These are phyloP conservation scores for Hydrolagus affinis DNA, from an alignment of 2,113 vertebrate species.

Conservation along the genomic window DNA sequence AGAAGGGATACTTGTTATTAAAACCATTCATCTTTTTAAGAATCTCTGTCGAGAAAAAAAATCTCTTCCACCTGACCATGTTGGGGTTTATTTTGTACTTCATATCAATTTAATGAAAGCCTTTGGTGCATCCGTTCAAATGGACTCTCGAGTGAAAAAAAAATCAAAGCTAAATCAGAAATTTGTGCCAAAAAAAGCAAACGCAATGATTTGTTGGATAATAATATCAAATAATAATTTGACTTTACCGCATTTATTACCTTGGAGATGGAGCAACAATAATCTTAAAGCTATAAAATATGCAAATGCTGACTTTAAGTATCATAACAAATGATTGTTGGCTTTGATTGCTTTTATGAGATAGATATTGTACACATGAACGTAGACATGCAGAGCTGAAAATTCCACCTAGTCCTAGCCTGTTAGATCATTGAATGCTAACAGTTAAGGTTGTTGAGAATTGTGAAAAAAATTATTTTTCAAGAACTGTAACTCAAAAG, in stretches of 20 bases:
- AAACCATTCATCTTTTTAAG: slow-evolving; percentile 25
- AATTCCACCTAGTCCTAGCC: too few relatives aligned
- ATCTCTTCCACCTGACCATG: not conserved
- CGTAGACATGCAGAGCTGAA: too few relatives aligned
- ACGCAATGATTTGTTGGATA: not conserved
- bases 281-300: not conserved
- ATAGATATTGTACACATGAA: too few relatives aligned
- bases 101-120: not conserved
- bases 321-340: not conserved
- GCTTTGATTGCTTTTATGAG: too few relatives aligned
- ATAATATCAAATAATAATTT: not conserved
- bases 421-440: too few relatives aligned
- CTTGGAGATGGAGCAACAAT: not conserved
- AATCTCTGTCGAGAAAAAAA: not conserved
- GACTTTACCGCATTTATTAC: not conserved
- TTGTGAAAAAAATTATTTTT: not conserved
- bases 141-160: not conserved
- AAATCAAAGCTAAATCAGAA: not conserved
- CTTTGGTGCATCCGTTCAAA: slow-evolving; percentile 8
- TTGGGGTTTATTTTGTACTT: not conserved
- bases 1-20: slow-evolving; percentile 25
- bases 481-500: not conserved
- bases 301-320: not conserved
- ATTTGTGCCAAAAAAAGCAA: not conserved
- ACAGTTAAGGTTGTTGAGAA: too few relatives aligned